These are phyloP conservation scores for Leptatherina wallacei DNA, from an alignment of 2,797 vertebrate genomes.

Conservation along the genomic window DNA sequence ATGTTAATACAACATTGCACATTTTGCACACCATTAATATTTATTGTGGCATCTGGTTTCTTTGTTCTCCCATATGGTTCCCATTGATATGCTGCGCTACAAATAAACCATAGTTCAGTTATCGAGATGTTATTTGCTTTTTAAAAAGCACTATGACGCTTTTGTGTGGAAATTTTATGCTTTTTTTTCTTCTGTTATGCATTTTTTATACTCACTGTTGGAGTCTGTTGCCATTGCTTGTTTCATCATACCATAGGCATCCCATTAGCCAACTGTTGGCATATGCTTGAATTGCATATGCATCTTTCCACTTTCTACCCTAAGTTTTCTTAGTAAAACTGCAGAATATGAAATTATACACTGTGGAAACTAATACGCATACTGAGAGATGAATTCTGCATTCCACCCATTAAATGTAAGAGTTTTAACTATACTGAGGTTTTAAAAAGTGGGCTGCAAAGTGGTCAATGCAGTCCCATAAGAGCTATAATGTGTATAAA, in stretches of 20 bases:
- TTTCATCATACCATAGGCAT: not conserved
- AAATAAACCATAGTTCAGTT: constrained; percentile 2
- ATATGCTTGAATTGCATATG: too few relatives aligned
- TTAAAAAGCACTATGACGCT: not conserved
- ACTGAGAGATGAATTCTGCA: not conserved
- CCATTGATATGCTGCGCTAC: constrained; percentile 8
- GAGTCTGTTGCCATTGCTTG: not conserved
- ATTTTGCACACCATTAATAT: constrained; percentile 61
- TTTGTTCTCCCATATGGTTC: constrained; percentile 45
- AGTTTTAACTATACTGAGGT: constrained; percentile 12
- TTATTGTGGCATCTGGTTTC: constrained; percentile 50
- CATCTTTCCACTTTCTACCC: too few relatives aligned
- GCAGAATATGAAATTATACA: not conserved
- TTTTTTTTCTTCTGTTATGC: not conserved
- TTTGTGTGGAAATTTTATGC: not conserved
- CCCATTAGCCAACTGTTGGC: not conserved
- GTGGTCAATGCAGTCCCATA: constrained; percentile 4
- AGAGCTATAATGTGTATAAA: constrained; percentile 32
- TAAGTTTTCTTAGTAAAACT: not conserved
- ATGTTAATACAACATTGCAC: constrained; percentile 36
- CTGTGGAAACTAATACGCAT: not conserved
- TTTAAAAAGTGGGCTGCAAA: constrained; percentile 9
- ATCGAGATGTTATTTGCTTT: not conserved
- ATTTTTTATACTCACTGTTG: not conserved
- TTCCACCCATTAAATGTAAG: constrained; percentile 1